phyloP scores from a whole-genome alignment of 2,888 invertebrate genomes.

The Lomographa bimaculata region DNA sequence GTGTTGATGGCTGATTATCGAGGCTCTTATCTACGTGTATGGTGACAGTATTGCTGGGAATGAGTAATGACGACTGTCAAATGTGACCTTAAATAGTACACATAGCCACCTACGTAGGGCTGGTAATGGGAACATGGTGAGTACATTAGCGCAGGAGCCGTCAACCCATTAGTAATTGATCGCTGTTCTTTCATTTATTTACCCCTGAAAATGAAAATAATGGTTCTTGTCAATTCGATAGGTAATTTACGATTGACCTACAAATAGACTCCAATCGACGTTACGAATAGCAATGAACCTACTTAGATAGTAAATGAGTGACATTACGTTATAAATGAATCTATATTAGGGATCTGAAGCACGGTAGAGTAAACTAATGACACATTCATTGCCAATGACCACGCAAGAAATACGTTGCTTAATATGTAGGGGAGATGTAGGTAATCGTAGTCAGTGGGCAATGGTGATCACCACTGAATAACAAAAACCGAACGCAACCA shows the following conservation, averaged over 20 bases:
- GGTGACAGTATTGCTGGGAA: constrained; percentile 13
- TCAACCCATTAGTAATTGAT: constrained; percentile 19
- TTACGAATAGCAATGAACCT: constrained; percentile 3
- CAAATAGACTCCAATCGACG: constrained; percentile 9
- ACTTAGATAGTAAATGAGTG: constrained; percentile 2
- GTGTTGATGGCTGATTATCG: not conserved
- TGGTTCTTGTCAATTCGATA: constrained; percentile 8
- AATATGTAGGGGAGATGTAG: no score
- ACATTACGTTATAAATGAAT: no score
- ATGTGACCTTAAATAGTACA: constrained; percentile 17
- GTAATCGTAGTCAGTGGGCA: no score
- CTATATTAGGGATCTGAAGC: no score
- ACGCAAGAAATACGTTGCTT: no score
- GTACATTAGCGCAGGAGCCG: constrained; percentile 7
- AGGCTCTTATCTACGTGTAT: constrained; percentile 22
- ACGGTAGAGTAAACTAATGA: no score
- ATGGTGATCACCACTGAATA: no score
- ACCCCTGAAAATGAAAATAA: constrained; percentile 7
- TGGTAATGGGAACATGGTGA: not conserved
- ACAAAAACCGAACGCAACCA: no score
- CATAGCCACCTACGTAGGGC: constrained; percentile 9
- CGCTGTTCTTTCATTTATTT: constrained; percentile 20
- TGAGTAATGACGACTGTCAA: constrained; percentile 19
- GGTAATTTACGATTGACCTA: constrained; percentile 8
- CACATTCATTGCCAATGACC: no score